phyloP scores from a whole-genome alignment of 1,140 invertebrate species.

The Zaprionus davidi region DNA sequence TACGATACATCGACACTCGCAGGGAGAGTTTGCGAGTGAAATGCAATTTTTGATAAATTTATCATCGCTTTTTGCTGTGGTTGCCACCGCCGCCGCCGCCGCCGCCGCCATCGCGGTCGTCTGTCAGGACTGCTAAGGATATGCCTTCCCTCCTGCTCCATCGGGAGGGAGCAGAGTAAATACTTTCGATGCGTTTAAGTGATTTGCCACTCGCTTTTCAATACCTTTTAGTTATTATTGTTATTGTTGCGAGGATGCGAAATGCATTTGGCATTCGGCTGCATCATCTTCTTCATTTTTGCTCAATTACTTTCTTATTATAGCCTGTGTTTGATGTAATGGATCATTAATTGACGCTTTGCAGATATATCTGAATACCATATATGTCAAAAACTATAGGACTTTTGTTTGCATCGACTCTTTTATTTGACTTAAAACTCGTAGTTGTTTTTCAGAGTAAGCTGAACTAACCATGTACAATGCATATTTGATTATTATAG shows the following conservation, averaged over 20 bases:
- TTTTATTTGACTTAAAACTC: too few relatives aligned
- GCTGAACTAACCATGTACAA: neutral
- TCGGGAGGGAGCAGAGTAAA: neutral
- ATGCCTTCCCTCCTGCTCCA: neutral
- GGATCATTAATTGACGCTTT: neutral
- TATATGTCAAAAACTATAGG: too few relatives aligned
- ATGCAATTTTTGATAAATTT: slow-evolving; percentile 41
- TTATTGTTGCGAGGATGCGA: neutral
- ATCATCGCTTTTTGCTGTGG: slow-evolving; percentile 38
- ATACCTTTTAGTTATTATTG: slow-evolving; percentile 1
- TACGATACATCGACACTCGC: slow-evolving; percentile 16
- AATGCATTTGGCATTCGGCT: slow-evolving; percentile 5
- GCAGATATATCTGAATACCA: too few relatives aligned
- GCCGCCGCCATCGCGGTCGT: slow-evolving; percentile 13
- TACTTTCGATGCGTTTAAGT: slow-evolving; percentile 15
- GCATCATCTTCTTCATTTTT: neutral
- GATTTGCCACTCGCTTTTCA: slow-evolving; percentile 25
- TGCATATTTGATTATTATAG: neutral
- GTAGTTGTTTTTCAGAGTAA: neutral
- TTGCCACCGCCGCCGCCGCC: neutral
- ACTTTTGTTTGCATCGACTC: too few relatives aligned
- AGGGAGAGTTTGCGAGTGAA: slow-evolving; percentile 21
- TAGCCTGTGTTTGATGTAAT: neutral
- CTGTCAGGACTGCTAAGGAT: slow-evolving; percentile 5
- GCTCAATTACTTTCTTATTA: neutral